Evolutionary conservation across 2,113 vertebrate genomes (phyloP).

Genomic region (Corythaeola cristata): DNA sequence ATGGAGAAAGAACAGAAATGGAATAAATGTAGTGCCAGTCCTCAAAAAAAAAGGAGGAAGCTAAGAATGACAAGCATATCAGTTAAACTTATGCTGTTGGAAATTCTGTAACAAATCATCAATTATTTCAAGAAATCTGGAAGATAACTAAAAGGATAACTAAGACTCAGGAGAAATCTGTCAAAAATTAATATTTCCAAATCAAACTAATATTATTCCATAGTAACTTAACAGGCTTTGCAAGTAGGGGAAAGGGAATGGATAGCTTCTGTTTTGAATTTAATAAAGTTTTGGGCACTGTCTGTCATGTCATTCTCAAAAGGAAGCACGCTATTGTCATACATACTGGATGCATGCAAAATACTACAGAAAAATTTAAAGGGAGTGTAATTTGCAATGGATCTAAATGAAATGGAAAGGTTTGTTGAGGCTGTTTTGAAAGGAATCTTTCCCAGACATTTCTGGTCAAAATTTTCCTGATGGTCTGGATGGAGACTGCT

Average conservation of each 20-base stretch:
- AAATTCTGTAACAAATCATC: background rate
- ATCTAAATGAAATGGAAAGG: background rate
- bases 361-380: background rate
- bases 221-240: background rate
- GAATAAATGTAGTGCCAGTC: background rate
- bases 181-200: background rate
- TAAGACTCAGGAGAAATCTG: background rate
- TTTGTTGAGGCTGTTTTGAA: background rate
- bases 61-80: background rate
- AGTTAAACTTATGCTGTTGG: background rate
- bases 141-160: background rate
- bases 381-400: background rate
- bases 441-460: background rate
- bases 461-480: background rate
- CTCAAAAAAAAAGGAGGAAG: background rate
- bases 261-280: background rate
- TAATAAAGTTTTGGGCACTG: background rate
- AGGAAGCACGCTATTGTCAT: background rate
- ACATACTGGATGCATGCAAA: background rate
- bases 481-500: background rate
- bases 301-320: background rate
- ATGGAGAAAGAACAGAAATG: background rate
- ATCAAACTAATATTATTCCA: background rate
- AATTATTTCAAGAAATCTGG: background rate
- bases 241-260: background rate